Evolutionary conservation across 2,113 vertebrate species (phyloP).

Genomic region (Hirundichthys speculiger): DNA sequence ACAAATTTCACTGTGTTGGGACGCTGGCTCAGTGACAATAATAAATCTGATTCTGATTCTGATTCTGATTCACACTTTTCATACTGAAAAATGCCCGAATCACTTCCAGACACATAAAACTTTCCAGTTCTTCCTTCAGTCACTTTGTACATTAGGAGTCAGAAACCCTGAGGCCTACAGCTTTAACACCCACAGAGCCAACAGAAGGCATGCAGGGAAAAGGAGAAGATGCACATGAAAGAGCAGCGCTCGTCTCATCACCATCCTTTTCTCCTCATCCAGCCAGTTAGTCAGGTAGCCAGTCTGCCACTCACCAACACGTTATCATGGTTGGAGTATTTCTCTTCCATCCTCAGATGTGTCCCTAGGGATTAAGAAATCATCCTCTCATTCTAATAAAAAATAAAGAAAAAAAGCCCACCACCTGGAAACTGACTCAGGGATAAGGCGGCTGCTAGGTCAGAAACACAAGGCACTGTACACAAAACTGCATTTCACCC

Average conservation of each 20-base stretch:
- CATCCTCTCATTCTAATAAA: constrained; percentile 45
- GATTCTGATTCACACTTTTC: constrained; percentile 34
- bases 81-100: constrained; percentile 26
- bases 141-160: constrained; percentile 48
- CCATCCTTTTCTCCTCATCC: constrained; percentile 39
- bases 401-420: background rate
- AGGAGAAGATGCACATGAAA: constrained; percentile 50
- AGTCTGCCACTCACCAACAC: constrained; percentile 25
- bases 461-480: constrained; percentile 24
- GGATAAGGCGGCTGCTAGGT: constrained; percentile 40
- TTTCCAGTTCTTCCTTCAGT: constrained; percentile 9
- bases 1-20: too few relatives aligned
- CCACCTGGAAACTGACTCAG: constrained; percentile 54
- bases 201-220: constrained; percentile 38
- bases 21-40: too few relatives aligned
- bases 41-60: too few relatives aligned
- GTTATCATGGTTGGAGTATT: constrained; percentile 12
- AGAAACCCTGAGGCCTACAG: constrained; percentile 20
- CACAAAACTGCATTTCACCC: background rate
- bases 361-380: constrained; percentile 69
- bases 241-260: constrained; percentile 55
- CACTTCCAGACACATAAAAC: constrained; percentile 46
- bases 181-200: constrained; percentile 43
- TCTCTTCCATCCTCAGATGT: constrained; percentile 27
- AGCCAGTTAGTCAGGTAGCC: constrained; percentile 27